phyloP scores from a whole-genome alignment of 2,113 vertebrate species.

The Colaptes auratus region DNA sequence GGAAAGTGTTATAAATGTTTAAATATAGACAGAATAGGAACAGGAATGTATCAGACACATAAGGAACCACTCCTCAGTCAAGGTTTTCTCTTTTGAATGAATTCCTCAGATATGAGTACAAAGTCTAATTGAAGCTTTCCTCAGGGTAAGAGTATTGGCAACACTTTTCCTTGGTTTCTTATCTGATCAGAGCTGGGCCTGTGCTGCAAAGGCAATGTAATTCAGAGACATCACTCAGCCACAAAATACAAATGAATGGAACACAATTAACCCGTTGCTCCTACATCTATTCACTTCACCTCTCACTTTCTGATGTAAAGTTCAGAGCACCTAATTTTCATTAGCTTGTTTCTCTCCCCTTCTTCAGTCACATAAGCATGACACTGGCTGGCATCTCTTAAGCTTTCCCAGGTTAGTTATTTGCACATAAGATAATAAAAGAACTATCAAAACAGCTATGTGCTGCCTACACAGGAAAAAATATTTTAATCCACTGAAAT shows the following conservation, averaged over 20 bases:
- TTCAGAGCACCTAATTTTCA: background rate
- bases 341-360: background rate
- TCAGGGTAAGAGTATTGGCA: background rate
- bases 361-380: background rate
- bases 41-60: background rate
- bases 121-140: constrained; percentile 6
- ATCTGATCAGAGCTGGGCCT: background rate
- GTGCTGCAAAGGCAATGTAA: background rate
- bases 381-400: background rate
- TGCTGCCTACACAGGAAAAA: background rate
- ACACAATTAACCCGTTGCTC: background rate
- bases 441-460: background rate
- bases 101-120: background rate
- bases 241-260: background rate
- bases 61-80: background rate
- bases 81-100: background rate
- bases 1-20: background rate
- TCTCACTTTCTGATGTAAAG: background rate
- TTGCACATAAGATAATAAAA: background rate
- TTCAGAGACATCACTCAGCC: background rate
- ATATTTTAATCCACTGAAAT: background rate
- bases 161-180: background rate
- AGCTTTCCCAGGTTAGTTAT: background rate
- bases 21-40: background rate
- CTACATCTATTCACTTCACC: background rate